Percentiles rank a stretch among this genome's conserved stretches.
Conservation (phyloP, 64 coral and sea anemone species). For the Platygyra sinensis region DNA sequence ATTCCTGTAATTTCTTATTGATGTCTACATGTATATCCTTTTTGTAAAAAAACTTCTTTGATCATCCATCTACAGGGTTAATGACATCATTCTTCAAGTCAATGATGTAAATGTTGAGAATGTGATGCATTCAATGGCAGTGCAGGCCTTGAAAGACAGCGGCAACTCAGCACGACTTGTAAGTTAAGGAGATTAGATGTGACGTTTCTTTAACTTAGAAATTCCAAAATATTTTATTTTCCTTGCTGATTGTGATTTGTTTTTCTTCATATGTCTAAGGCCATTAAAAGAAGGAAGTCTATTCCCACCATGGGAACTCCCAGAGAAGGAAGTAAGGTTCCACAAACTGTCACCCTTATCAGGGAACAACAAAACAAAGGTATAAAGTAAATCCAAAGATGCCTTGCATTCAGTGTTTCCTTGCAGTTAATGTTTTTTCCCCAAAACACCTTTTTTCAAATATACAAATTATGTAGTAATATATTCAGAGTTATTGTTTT, state of each 20-base stretch:
- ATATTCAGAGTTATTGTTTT: too few species aligned
- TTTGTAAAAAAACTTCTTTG: background rate
- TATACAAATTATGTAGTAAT: too few species aligned
- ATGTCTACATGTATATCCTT: too few species aligned
- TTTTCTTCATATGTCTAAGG: background rate
- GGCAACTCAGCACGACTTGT: constrained; percentile 89
- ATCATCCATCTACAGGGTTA: constrained; percentile 34
- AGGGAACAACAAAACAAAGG: constrained; percentile 40
- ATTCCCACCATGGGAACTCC: background rate
- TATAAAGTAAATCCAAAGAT: background rate
- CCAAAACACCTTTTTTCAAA: too few species aligned
- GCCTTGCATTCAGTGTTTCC: background rate
- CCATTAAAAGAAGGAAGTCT: constrained; percentile 29
- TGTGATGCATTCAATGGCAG: constrained; percentile 78
- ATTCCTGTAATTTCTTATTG: too few species aligned
- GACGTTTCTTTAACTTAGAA: background rate
- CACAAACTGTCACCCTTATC: constrained; percentile 35
- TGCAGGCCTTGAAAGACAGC: constrained; percentile 94
- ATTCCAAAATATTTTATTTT: background rate
- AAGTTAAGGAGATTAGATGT: background rate
- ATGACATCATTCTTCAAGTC: constrained; percentile 93
- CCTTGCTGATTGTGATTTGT: background rate
- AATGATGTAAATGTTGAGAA: constrained; percentile 95
- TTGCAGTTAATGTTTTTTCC: background rate
- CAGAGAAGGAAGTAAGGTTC: constrained; percentile 29